Evolutionary conservation across 2,113 vertebrate genomes (phyloP).

Genomic region (Strigops habroptila): DNA sequence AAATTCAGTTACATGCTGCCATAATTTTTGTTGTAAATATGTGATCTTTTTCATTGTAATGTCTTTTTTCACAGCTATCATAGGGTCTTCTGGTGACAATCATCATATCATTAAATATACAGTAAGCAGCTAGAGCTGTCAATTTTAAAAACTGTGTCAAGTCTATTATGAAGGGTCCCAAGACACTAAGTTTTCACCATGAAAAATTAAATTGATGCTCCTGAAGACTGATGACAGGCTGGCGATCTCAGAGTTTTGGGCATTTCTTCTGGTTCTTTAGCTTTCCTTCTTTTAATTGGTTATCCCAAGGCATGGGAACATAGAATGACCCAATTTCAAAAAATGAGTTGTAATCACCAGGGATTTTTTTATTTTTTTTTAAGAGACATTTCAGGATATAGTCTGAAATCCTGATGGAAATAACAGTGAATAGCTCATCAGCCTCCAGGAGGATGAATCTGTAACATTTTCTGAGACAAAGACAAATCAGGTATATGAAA

Average conservation of each 20-base stretch:
- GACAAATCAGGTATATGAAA: conserved; percentile 49
- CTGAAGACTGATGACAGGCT: neutral
- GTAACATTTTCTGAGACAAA: conserved; percentile 28
- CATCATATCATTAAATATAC: neutral
- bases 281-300: conserved; percentile 38
- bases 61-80: neutral
- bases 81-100: neutral
- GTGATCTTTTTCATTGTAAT: neutral
- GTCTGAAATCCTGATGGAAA: conserved; percentile 38
- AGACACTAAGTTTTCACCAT: neutral
- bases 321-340: conserved; percentile 54
- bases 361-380: neutral
- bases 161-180: neutral
- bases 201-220: conserved; percentile 2
- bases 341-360: conserved; percentile 44
- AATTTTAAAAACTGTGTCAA: conserved; percentile 37
- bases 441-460: conserved; percentile 31
- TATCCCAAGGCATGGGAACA: conserved; percentile 42
- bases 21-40: neutral
- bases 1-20: neutral
- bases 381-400: neutral
- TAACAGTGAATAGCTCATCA: conserved; percentile 24
- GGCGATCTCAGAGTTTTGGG: neutral
- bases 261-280: conserved; percentile 9
- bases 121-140: neutral